phyloP scores from a whole-genome alignment of 2,888 invertebrate genomes.

The Erannis defoliaria region DNA sequence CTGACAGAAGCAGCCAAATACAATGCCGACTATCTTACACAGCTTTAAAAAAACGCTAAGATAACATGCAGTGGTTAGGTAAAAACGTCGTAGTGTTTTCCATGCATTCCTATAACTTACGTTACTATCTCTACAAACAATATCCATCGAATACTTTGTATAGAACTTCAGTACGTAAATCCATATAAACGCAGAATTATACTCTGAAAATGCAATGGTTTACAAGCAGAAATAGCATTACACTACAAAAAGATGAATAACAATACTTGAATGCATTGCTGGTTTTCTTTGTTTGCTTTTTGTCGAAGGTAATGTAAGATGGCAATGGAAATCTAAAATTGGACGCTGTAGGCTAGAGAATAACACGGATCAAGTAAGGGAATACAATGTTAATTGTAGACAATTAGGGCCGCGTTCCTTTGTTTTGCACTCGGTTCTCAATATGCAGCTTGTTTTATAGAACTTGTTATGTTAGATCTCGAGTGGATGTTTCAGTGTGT shows the following conservation, averaged over 20 bases:
- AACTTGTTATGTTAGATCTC: slow-evolving; percentile 31
- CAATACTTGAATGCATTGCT: slow-evolving; percentile 5
- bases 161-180: background rate
- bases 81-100: background rate
- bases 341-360: no score
- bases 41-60: background rate
- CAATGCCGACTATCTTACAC: background rate
- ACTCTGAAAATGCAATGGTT: background rate
- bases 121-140: background rate
- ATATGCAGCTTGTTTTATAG: slow-evolving; percentile 36
- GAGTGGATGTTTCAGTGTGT: slow-evolving; percentile 13
- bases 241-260: background rate
- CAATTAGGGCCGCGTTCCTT: slow-evolving; percentile 39
- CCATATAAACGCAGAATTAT: background rate
- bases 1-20: background rate
- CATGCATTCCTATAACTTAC: background rate
- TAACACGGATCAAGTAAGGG: background rate
- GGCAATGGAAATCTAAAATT: background rate
- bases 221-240: background rate
- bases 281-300: background rate
- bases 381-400: slow-evolving; percentile 6
- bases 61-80: slow-evolving; percentile 3
- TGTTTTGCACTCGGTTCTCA: slow-evolving; percentile 43
- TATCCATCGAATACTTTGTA: background rate
- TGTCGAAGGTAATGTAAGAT: background rate